Conservation (phyloP, 2,113 vertebrate genomes). For the Varanus komodoensis region DNA sequence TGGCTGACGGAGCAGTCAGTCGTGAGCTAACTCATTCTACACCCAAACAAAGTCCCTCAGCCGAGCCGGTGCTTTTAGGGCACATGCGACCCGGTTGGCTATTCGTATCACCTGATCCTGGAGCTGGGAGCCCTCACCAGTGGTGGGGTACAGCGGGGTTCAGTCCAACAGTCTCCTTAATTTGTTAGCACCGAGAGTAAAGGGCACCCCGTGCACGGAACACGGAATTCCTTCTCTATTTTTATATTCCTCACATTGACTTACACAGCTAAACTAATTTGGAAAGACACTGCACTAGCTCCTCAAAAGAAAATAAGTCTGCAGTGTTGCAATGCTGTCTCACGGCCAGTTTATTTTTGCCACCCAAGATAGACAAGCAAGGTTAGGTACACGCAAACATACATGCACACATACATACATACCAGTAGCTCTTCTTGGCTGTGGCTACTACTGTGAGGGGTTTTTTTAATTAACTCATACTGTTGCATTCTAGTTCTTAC, state of each 20-base stretch:
- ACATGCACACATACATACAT: neutral
- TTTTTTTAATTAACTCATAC: conserved; percentile 5
- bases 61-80: neutral
- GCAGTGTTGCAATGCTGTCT: neutral
- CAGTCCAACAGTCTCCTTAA: too few relatives aligned
- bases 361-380: neutral
- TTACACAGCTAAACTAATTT: neutral
- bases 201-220: too few relatives aligned
- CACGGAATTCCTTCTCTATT: too few relatives aligned
- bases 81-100: neutral
- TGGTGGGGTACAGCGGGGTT: too few relatives aligned
- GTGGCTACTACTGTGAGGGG: neutral
- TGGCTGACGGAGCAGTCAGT: neutral
- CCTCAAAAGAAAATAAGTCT: neutral
- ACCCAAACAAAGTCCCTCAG: neutral
- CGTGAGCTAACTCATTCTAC: neutral
- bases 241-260: too few relatives aligned
- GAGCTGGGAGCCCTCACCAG: neutral
- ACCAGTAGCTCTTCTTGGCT: neutral
- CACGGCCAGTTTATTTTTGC: neutral
- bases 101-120: neutral
- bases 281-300: neutral
- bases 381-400: neutral
- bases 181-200: too few relatives aligned
- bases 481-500: neutral